Evolutionary conservation across 2,113 vertebrate species (phyloP).

Genomic region (Sylvia atricapilla): DNA sequence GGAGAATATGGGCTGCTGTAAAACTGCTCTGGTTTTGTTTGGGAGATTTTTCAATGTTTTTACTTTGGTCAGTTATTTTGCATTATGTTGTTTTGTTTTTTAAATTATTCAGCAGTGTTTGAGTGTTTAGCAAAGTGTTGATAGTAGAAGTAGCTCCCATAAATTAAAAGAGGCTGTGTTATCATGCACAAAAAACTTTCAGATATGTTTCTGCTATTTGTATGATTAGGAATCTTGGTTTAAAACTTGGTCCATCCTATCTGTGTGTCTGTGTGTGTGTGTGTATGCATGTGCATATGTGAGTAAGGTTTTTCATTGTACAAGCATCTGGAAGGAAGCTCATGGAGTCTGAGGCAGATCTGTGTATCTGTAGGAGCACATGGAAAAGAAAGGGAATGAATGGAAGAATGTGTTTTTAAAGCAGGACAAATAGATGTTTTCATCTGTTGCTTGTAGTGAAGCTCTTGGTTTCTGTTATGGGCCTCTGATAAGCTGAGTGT

Average conservation of each 20-base stretch:
- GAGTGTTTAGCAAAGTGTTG: neutral
- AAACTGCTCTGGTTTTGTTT: neutral
- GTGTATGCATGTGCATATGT: neutral
- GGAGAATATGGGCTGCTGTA: neutral
- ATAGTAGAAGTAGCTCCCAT: neutral
- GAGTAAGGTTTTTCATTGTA: neutral
- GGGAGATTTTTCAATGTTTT: fast-evolving
- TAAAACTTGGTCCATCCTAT: neutral
- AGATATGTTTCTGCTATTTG: neutral
- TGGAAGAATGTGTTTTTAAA: neutral
- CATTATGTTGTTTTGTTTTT: neutral
- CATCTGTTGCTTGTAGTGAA: neutral
- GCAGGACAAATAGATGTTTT: neutral
- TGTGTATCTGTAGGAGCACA: neutral
- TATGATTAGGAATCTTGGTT: neutral
- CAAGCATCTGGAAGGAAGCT: neutral
- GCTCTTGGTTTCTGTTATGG: neutral
- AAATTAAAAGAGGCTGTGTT: neutral
- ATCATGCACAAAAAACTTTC: neutral
- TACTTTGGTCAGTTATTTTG: neutral
- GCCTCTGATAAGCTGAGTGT: neutral
- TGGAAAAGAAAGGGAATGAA: neutral
- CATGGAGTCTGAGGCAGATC: neutral
- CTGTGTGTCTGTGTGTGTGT: fast-evolving
- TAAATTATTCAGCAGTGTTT: neutral